These are phyloP conservation scores for Montipora capitata DNA, from an alignment of 92 coral and sea anemone genomes.

Conservation along the genomic window DNA sequence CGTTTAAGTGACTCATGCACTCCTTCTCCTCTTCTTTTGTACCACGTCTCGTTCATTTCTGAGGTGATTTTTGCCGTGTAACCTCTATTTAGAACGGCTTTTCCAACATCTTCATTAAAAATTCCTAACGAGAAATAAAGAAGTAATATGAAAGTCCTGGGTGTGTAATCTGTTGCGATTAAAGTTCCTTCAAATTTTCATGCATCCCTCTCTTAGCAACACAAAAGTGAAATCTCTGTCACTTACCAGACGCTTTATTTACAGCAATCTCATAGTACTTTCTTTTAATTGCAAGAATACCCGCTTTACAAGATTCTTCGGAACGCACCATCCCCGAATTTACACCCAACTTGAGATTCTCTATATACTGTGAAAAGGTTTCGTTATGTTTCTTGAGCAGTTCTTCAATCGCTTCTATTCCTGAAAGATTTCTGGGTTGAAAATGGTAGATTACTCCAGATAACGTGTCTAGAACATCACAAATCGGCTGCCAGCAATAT, in stretches of 20 bases:
- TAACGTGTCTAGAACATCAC: constrained; percentile 35
- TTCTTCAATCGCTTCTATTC: constrained; percentile 57
- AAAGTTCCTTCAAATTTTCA: too few species aligned
- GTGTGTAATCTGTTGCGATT: too few species aligned
- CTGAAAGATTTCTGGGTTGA: constrained; percentile 60
- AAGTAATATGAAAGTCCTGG: too few species aligned
- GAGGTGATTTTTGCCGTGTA: constrained; percentile 60
- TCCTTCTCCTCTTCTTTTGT: constrained; percentile 60
- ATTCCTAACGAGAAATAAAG: constrained; percentile 11
- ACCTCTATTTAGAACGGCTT: neutral
- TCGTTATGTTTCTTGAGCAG: constrained; percentile 59
- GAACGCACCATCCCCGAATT: constrained; percentile 94
- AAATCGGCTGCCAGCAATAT: constrained; percentile 90
- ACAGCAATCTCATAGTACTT: constrained; percentile 63
- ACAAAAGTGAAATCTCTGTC: neutral
- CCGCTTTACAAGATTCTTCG: constrained; percentile 83
- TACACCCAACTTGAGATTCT: constrained; percentile 91
- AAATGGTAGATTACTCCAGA: neutral
- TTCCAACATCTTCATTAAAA: constrained; percentile 9
- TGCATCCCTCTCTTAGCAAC: too few species aligned
- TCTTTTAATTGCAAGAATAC: constrained; percentile 72
- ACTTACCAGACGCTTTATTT: constrained; percentile 66
- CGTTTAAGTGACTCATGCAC: constrained; percentile 76
- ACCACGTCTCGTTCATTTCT: constrained; percentile 75
- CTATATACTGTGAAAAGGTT: constrained; percentile 77